phyloP scores from a whole-genome alignment of 2,113 vertebrate genomes.

The Pteropus alecto region DNA sequence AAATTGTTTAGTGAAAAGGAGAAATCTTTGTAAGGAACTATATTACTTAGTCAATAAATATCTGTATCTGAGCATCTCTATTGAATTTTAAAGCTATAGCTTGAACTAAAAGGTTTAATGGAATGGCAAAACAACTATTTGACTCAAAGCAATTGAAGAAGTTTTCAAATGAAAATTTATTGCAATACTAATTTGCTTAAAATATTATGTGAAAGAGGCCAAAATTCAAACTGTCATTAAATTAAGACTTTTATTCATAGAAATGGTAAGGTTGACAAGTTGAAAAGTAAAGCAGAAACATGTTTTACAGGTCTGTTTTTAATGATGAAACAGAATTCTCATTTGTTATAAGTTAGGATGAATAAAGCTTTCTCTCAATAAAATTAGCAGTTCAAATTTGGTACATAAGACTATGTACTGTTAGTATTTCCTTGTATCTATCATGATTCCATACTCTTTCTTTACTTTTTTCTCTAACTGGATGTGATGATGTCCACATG shows the following conservation, averaged over 20 bases:
- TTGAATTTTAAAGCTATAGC: not conserved
- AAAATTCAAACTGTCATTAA: not conserved
- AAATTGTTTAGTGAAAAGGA: not conserved
- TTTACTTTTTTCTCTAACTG: not conserved
- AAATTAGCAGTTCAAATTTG: not conserved
- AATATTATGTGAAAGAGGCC: not conserved
- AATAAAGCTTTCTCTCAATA: not conserved
- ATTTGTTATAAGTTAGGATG: not conserved
- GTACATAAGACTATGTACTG: not conserved
- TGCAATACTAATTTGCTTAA: conserved; percentile 31
- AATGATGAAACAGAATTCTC: not conserved
- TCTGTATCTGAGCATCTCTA: not conserved
- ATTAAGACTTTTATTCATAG: conserved; percentile 22
- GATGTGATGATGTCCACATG: not conserved
- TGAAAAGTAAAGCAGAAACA: not conserved
- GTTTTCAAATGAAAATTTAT: not conserved
- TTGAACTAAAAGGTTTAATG: not conserved
- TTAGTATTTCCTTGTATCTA: not conserved
- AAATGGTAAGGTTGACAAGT: not conserved
- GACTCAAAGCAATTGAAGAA: not conserved
- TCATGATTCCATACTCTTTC: not conserved
- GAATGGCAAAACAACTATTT: not conserved
- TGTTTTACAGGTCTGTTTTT: not conserved
- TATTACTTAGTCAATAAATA: not conserved
- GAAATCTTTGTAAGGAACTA: not conserved